Conservation (phyloP, 2,797 vertebrate genomes). For the Lophius americanus region DNA sequence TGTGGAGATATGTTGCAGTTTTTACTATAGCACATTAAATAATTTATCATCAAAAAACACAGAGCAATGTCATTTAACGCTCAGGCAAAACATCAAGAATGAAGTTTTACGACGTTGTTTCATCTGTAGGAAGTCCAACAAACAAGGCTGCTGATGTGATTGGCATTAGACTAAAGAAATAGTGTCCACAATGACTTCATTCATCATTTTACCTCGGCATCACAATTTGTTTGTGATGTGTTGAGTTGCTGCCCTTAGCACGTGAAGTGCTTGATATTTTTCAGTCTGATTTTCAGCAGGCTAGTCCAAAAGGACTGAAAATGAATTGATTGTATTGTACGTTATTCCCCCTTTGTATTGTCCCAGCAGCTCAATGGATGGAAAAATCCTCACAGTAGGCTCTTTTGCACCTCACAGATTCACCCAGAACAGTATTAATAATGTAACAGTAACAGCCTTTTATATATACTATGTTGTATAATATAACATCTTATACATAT, state of each 20-base stretch:
- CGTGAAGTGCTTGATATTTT: conserved; percentile 15
- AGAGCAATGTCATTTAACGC: background rate
- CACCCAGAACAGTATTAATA: conserved; percentile 26
- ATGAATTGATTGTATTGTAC: conserved; percentile 32
- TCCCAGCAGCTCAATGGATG: conserved; percentile 17
- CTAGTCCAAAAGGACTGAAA: conserved; percentile 7
- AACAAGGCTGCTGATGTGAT: background rate
- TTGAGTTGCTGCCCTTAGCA: conserved; percentile 4
- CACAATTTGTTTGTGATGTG: conserved; percentile 30
- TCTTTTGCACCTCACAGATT: conserved; percentile 7
- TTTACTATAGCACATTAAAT: background rate
- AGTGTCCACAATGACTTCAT: conserved; percentile 12
- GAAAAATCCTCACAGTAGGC: conserved; percentile 2
- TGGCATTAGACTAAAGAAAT: conserved; percentile 14
- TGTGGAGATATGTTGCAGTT: background rate
- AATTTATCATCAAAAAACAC: conserved; percentile 5
- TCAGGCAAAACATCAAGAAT: background rate
- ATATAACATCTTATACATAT: too few species aligned
- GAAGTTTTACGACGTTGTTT: background rate
- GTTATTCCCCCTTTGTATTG: conserved; percentile 25
- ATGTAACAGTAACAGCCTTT: conserved; percentile 1
- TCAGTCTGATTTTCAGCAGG: conserved; percentile 8
- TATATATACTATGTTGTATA: background rate
- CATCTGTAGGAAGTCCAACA: background rate
- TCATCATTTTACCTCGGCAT: conserved; percentile 11